A percentile compares a stretch with the other conserved stretches of the same genome.
Evolutionary conservation across 2,888 invertebrate species (phyloP).

Genomic region (Leptinotarsa juncta): DNA sequence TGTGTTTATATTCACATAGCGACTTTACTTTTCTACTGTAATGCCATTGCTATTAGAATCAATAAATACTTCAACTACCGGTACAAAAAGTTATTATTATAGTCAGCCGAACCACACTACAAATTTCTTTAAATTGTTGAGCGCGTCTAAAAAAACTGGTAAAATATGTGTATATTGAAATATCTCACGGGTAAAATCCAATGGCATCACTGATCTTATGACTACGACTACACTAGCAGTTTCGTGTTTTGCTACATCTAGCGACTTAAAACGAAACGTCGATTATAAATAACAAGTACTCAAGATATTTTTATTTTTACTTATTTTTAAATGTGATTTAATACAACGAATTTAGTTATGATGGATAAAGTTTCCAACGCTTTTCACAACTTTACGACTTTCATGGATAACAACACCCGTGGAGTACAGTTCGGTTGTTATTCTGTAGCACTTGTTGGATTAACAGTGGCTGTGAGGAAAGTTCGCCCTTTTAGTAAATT

Average conservation of each 20-base stretch:
- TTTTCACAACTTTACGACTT: slow-evolving; percentile 57
- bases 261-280: background rate
- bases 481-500: slow-evolving; percentile 68
- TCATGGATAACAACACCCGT: slow-evolving; percentile 62
- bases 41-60: no score
- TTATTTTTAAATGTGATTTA: background rate
- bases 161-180: no score
- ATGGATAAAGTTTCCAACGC: slow-evolving; percentile 56
- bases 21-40: no score
- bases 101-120: no score
- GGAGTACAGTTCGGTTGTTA: slow-evolving; percentile 69
- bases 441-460: slow-evolving; percentile 67
- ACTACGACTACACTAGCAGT: no score
- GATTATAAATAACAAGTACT: background rate
- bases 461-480: slow-evolving; percentile 67
- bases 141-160: no score
- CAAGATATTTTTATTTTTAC: background rate
- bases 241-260: background rate
- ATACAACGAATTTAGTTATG: slow-evolving; percentile 11
- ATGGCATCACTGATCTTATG: no score
- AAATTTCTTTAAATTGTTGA: no score
- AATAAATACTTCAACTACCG: no score
- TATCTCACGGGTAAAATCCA: no score
- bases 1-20: no score
- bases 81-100: no score